phyloP scores from a whole-genome alignment of 2,113 vertebrate genomes.

The Cricetomys ansorgei region DNA sequence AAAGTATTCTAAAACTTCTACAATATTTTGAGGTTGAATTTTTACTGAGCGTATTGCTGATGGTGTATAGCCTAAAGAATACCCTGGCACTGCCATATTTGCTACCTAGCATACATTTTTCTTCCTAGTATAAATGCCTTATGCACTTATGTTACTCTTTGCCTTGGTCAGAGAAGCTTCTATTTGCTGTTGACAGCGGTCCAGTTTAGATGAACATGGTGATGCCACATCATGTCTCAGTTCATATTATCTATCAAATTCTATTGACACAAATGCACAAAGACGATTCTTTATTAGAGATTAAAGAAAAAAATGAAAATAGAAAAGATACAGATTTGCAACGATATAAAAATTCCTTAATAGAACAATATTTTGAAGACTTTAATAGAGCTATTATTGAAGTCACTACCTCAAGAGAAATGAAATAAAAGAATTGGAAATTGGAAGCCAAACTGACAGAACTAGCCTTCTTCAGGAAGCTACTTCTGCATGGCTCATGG shows the following conservation, averaged over 20 bases:
- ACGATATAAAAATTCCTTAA: neutral
- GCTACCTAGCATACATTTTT: neutral
- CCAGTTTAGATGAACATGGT: neutral
- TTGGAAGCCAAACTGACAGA: neutral
- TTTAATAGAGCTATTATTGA: neutral
- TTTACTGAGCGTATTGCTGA: neutral
- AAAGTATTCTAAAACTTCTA: neutral
- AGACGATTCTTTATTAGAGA: neutral
- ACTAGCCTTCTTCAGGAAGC: neutral
- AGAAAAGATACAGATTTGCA: neutral
- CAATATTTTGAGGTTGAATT: neutral
- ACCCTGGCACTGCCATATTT: neutral
- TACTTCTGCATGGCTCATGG: accelerated
- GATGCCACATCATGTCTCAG: neutral
- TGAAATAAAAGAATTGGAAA: neutral
- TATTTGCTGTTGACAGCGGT: neutral
- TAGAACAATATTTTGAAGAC: neutral
- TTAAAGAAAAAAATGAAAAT: conserved; percentile 18
- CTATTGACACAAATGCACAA: neutral
- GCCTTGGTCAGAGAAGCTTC: neutral
- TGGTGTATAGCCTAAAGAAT: neutral
- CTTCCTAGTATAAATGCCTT: neutral
- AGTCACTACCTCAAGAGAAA: neutral
- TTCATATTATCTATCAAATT: neutral
- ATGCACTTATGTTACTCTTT: neutral